phyloP scores from a whole-genome alignment of 37 sponge, comb jelly and placozoan genomes.

The Cladorhizidae sp. region DNA sequence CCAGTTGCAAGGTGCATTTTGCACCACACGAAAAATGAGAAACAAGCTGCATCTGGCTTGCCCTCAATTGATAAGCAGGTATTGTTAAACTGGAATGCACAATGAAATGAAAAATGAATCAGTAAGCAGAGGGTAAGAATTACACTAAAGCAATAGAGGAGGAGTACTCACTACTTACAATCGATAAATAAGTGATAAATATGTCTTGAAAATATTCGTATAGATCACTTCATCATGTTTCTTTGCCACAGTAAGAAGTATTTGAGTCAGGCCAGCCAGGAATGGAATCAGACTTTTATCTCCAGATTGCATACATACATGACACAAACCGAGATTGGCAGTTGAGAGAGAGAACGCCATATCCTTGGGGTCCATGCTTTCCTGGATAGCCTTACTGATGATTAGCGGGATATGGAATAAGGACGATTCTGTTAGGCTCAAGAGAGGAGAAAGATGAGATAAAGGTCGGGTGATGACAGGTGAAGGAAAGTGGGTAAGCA shows the following conservation, averaged over 20 bases:
- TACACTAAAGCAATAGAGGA: too few relatives aligned
- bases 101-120: too few relatives aligned
- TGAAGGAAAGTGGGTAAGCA: slow-evolving; percentile 33
- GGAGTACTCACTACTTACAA: too few relatives aligned
- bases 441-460: not conserved
- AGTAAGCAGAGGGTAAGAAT: too few relatives aligned
- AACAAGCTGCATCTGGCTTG: too few relatives aligned
- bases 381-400: slow-evolving; percentile 5
- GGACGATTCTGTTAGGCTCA: not conserved
- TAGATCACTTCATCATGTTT: not conserved
- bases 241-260: not conserved
- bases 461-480: slow-evolving; percentile 16
- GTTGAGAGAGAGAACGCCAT: slow-evolving; percentile 14
- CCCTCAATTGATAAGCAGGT: too few relatives aligned
- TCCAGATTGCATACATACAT: not conserved
- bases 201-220: not conserved
- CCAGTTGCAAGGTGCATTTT: too few relatives aligned
- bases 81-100: too few relatives aligned
- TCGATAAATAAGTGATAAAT: not conserved
- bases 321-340: not conserved
- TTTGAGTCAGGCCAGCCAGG: not conserved
- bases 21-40: too few relatives aligned
- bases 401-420: slow-evolving; percentile 31
- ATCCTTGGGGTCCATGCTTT: slow-evolving; percentile 19
- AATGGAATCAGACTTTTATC: not conserved